These are phyloP conservation scores for Porites lobata DNA, from an alignment of 92 coral and sea anemone genomes.

Conservation along the genomic window DNA sequence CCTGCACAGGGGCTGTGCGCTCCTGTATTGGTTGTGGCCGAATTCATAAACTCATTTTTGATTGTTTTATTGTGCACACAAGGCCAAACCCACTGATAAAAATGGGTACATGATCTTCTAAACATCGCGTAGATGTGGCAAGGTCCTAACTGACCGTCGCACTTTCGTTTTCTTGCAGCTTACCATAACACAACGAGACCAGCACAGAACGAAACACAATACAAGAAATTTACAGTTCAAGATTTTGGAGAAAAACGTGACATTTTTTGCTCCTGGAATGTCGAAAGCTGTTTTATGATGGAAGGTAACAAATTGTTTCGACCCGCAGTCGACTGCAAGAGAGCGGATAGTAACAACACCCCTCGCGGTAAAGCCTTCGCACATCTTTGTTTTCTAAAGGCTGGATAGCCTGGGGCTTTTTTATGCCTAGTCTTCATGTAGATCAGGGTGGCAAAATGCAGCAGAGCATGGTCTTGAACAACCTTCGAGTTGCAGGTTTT, in stretches of 20 bases:
- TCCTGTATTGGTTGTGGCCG: too few species aligned
- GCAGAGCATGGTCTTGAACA: too few species aligned
- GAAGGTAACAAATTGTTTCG: not conserved
- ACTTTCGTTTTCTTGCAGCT: constrained; percentile 58
- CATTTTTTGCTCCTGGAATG: constrained; percentile 94
- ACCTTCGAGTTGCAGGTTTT: too few species aligned
- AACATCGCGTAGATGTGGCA: not conserved
- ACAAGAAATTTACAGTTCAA: constrained; percentile 77
- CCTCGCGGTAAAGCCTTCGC: not conserved
- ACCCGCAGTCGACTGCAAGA: not conserved
- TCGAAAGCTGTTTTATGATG: constrained; percentile 87
- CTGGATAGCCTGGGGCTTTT: too few species aligned
- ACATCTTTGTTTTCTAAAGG: not conserved
- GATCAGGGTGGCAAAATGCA: too few species aligned
- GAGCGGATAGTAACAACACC: not conserved
- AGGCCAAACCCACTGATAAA: too few species aligned
- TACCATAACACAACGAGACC: constrained; percentile 71
- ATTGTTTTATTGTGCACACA: too few species aligned
- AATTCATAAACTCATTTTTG: too few species aligned
- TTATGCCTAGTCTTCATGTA: too few species aligned
- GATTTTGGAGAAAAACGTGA: constrained; percentile 85
- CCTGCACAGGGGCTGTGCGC: too few species aligned
- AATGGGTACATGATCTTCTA: too few species aligned
- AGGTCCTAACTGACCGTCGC: too few species aligned
- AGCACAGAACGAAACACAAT: not conserved